phyloP scores from a whole-genome alignment of 2,113 vertebrate species.

The Sylvilagus bachmani region DNA sequence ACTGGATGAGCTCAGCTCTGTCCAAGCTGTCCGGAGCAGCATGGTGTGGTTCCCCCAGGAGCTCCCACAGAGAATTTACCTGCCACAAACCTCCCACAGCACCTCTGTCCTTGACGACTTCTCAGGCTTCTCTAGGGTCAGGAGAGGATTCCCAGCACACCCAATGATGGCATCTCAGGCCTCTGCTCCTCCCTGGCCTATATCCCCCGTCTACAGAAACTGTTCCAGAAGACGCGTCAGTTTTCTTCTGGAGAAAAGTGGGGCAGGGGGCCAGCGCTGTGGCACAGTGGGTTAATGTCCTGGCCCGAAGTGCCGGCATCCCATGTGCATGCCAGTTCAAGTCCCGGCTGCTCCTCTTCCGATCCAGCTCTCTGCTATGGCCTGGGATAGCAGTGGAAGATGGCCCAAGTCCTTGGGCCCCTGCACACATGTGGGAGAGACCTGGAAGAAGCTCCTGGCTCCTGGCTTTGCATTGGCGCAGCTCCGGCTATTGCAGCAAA shows the following conservation, averaged over 20 bases:
- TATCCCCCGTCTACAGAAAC: background rate
- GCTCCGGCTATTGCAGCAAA: no score
- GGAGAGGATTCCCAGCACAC: slow-evolving; percentile 13
- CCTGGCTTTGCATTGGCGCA: no score
- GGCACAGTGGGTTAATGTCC: no score
- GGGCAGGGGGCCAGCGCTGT: no score
- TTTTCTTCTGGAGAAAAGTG: background rate
- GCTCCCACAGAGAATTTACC: slow-evolving; percentile 40
- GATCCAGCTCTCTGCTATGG: no score
- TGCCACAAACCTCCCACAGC: slow-evolving; percentile 37
- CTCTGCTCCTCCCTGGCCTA: background rate
- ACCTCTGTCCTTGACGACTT: background rate
- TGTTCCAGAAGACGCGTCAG: background rate
- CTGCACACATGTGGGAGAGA: no score
- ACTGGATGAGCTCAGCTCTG: background rate
- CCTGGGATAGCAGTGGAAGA: no score
- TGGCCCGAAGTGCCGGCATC: no score
- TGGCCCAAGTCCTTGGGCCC: no score
- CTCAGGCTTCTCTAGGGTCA: background rate
- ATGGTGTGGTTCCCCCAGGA: background rate
- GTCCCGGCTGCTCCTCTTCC: no score
- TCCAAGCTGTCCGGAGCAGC: background rate
- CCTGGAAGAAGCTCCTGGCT: no score
- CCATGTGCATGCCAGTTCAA: no score
- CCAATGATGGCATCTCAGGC: background rate